A percentile compares a stretch with the other conserved stretches of the same genome.
Conservation (phyloP, 2,797 vertebrate genomes). For the Dermochelys coriacea region DNA sequence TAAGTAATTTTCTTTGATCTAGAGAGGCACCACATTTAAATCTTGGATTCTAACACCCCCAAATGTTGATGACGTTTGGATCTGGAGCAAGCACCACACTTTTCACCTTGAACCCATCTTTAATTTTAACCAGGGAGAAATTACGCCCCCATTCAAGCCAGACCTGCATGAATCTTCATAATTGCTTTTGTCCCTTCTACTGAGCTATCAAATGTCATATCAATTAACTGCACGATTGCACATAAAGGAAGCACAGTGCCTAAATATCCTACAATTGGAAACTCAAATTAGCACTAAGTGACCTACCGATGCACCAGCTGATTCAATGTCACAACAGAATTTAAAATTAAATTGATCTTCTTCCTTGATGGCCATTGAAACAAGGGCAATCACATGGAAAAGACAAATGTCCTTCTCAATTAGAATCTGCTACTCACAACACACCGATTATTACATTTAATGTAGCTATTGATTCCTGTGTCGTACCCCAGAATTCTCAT, state of each 20-base stretch:
- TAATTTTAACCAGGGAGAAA: background rate
- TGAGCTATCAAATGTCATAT: background rate
- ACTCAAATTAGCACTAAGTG: background rate
- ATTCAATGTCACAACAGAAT: background rate
- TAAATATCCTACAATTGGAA: conserved; percentile 2
- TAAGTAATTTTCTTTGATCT: background rate
- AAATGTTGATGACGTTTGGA: background rate
- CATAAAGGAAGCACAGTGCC: background rate
- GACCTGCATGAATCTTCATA: background rate
- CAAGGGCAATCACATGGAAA: background rate
- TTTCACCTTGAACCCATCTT: rapidly evolving
- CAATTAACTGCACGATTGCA: background rate
- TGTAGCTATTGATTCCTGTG: background rate
- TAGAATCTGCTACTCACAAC: background rate
- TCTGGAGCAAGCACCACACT: background rate
- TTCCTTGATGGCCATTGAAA: background rate
- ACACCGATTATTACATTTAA: background rate
- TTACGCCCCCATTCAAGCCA: background rate
- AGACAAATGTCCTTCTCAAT: background rate
- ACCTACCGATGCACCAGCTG: background rate
- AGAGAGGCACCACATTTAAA: background rate
- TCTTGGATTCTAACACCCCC: background rate
- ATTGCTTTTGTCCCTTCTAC: background rate
- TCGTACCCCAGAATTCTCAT: background rate
- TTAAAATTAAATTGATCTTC: conserved; percentile 42